Evolutionary conservation across 2,113 vertebrate genomes (phyloP).

Genomic region (Spilogale gracilis): DNA sequence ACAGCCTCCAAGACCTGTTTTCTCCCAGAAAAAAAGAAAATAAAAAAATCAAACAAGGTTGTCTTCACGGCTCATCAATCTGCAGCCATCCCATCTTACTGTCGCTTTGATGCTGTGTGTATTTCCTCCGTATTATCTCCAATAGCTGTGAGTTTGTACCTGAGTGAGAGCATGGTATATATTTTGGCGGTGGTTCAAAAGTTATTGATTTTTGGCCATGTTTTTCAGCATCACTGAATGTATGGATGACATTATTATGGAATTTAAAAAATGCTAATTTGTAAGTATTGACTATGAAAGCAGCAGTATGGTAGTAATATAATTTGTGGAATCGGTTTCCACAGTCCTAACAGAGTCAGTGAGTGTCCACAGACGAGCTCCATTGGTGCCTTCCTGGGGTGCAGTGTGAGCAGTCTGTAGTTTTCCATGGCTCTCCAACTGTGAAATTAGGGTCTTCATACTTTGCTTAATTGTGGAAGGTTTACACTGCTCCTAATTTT

Average conservation of each 20-base stretch:
- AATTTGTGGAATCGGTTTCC: background rate
- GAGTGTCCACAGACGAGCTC: background rate
- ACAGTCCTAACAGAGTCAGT: background rate
- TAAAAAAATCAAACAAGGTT: background rate
- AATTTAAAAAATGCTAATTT: constrained; percentile 51
- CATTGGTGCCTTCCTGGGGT: background rate
- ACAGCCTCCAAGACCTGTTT: background rate
- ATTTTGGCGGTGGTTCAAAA: constrained; percentile 20
- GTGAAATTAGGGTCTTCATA: background rate
- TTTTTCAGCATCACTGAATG: constrained; percentile 65
- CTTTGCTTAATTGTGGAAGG: background rate
- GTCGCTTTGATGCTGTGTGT: background rate
- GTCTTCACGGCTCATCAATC: background rate
- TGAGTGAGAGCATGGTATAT: background rate
- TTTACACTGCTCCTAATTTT: constrained; percentile 16
- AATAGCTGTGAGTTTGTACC: background rate
- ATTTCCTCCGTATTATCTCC: background rate
- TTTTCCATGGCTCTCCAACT: background rate
- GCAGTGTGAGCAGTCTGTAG: background rate
- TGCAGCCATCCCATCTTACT: background rate
- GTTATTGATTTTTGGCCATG: constrained; percentile 45
- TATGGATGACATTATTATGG: constrained; percentile 53
- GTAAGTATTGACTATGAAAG: constrained; percentile 55
- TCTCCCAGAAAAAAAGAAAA: background rate
- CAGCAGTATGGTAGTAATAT: constrained; percentile 4